phyloP scores from a whole-genome alignment of 2,888 invertebrate species.

The Sphaerophoria taeniata region DNA sequence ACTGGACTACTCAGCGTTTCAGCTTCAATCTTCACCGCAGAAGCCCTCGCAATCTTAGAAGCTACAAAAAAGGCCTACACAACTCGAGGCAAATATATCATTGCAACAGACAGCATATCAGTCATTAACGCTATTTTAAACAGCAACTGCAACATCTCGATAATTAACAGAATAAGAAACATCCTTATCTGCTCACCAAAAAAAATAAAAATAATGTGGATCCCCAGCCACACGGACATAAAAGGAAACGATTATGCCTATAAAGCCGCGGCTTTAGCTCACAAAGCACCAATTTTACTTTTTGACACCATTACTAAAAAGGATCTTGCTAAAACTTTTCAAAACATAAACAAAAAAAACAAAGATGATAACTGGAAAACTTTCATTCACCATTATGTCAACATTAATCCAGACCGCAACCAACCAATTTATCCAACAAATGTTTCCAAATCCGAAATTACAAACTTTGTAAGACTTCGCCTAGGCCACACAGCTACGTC shows the following conservation, averaged over 20 bases:
- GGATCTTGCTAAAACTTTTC: too few relatives aligned
- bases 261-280: too few relatives aligned
- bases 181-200: neutral
- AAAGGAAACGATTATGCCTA: neutral
- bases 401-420: too few relatives aligned
- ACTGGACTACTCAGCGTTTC: neutral
- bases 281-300: too few relatives aligned
- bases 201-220: neutral
- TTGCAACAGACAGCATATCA: neutral
- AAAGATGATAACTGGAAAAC: too few relatives aligned
- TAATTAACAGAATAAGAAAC: neutral
- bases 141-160: neutral
- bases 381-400: too few relatives aligned
- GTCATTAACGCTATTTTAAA: neutral
- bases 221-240: neutral
- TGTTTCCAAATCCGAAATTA: too few relatives aligned
- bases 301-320: too few relatives aligned
- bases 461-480: too few relatives aligned
- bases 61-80: neutral
- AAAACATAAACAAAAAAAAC: too few relatives aligned
- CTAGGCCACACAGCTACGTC: too few relatives aligned
- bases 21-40: neutral
- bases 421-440: too few relatives aligned
- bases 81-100: neutral
- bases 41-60: neutral